These are phyloP conservation scores for Saguinus midas DNA, from an alignment of 2,113 vertebrate species.

Conservation along the genomic window DNA sequence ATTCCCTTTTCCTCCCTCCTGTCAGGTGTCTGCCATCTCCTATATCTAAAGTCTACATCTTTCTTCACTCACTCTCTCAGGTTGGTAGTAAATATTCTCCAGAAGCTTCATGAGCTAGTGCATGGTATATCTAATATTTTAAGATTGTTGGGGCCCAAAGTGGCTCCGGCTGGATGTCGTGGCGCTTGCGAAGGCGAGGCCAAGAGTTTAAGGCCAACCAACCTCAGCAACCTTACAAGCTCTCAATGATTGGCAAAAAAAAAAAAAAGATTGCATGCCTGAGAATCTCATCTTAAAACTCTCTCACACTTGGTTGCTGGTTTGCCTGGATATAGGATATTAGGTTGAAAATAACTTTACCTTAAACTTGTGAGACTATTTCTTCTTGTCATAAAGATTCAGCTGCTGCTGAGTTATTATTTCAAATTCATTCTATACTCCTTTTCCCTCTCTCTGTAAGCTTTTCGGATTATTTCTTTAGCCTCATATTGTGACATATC, in stretches of 20 bases:
- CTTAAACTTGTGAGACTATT: background rate
- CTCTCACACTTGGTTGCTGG: background rate
- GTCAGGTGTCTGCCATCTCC: background rate
- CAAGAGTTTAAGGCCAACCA: too few species aligned
- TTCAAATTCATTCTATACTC: background rate
- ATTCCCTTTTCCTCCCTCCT: background rate
- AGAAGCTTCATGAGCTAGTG: background rate
- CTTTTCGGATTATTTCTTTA: background rate
- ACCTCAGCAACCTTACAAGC: too few species aligned
- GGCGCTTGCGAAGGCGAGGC: too few species aligned
- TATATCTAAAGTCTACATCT: background rate
- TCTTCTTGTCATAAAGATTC: background rate
- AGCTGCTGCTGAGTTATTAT: background rate
- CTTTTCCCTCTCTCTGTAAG: background rate
- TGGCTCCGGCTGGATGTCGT: too few species aligned
- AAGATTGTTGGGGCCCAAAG: background rate
- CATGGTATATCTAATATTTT: background rate
- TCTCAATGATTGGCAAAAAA: too few species aligned
- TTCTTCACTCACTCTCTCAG: background rate
- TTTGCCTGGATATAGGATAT: background rate
- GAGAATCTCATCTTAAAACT: background rate
- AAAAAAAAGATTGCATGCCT: background rate
- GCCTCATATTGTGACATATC: background rate
- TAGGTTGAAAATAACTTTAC: background rate
- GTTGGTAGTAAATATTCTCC: background rate